These are phyloP conservation scores for Cranoglanis bouderius DNA, from an alignment of 2,113 vertebrate species.

Conservation along the genomic window DNA sequence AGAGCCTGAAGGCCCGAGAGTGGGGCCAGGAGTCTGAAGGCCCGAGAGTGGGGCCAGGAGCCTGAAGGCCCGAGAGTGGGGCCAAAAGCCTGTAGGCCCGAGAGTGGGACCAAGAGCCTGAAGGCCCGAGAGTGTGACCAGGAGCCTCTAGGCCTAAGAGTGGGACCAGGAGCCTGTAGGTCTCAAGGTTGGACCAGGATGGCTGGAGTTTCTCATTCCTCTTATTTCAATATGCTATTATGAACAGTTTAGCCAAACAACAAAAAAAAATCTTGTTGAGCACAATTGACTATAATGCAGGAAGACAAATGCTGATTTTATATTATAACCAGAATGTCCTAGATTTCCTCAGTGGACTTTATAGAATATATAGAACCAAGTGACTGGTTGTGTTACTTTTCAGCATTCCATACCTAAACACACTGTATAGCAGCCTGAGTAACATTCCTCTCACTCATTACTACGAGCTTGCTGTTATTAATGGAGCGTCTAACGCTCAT, in stretches of 20 bases:
- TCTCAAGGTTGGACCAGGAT: not conserved
- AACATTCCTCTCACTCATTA: not conserved
- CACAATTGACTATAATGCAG: not conserved
- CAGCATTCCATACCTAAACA: not conserved
- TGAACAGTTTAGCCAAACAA: not conserved
- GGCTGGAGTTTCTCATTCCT: not conserved
- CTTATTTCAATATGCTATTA: not conserved
- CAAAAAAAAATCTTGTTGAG: not conserved
- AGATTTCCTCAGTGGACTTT: not conserved
- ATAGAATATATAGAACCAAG: not conserved
- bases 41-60: not conserved
- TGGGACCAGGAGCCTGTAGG: not conserved
- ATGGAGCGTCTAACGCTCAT: not conserved
- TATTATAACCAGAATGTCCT: not conserved
- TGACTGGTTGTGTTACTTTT: not conserved
- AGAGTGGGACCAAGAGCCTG: too few species aligned
- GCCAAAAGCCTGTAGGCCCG: not conserved
- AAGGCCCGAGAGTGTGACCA: not conserved
- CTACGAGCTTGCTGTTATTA: not conserved
- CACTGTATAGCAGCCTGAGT: not conserved
- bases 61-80: not conserved
- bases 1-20: not conserved
- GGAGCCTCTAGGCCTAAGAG: not conserved
- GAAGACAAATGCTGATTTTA: not conserved
- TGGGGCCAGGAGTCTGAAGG: not conserved